phyloP scores from a whole-genome alignment of 2,113 vertebrate genomes.

The Cyanistes caeruleus region DNA sequence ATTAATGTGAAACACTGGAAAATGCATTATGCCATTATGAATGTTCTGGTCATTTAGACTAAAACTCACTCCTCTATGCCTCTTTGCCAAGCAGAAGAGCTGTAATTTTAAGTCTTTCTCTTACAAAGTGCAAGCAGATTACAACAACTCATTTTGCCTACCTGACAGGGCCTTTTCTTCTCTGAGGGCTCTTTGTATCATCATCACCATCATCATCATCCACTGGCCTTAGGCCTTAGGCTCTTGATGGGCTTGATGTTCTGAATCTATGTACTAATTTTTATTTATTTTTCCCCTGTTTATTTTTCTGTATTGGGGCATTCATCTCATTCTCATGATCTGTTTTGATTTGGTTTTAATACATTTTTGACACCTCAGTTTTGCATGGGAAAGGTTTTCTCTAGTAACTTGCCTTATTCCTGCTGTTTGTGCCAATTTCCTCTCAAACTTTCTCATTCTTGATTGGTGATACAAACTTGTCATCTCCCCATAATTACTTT shows the following conservation, averaged over 20 bases:
- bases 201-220: background rate
- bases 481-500: background rate
- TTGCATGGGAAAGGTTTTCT: background rate
- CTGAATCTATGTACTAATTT: background rate
- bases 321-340: background rate
- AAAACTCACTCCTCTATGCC: background rate
- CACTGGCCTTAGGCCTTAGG: background rate
- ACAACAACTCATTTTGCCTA: background rate
- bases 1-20: background rate
- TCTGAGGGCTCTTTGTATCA: background rate
- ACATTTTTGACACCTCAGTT: background rate
- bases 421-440: background rate
- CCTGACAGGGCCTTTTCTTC: background rate
- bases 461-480: background rate
- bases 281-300: background rate
- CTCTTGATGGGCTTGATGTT: background rate
- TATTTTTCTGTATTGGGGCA: background rate
- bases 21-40: background rate
- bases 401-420: background rate
- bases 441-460: background rate
- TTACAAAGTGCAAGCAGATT: background rate
- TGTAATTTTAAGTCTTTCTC: background rate
- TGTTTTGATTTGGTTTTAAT: background rate
- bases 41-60: background rate
- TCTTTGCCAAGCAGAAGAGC: background rate